phyloP scores from a whole-genome alignment of 1,140 invertebrate species.

The Argopecten irradians region DNA sequence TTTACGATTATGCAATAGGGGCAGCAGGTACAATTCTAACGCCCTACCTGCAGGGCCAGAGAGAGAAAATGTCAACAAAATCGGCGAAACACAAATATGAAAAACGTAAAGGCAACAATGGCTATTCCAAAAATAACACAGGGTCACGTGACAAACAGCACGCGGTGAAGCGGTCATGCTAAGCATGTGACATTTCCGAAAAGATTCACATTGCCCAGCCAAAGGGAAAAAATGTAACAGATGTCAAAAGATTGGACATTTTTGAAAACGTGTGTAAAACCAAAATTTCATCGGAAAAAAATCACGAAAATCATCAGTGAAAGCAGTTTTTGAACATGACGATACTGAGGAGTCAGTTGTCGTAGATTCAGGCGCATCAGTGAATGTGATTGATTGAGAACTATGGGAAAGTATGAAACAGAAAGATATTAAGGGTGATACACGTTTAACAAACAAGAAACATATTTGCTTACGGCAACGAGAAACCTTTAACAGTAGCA shows the following conservation, averaged over 20 bases:
- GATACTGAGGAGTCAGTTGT: neutral
- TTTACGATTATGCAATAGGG: too few relatives aligned
- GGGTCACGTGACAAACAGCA: neutral
- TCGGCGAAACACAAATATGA: neutral
- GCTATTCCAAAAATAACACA: neutral
- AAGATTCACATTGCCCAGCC: neutral
- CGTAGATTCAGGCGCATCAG: conserved; percentile 42
- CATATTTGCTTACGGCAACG: neutral
- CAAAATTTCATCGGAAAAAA: neutral
- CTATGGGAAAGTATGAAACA: conserved; percentile 26
- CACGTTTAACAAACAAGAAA: neutral
- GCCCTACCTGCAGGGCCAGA: too few relatives aligned
- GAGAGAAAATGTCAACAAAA: neutral
- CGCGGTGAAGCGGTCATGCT: neutral
- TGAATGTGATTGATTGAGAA: conserved; percentile 39
- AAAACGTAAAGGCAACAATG: neutral
- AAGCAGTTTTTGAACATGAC: neutral
- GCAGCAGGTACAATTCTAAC: too few relatives aligned
- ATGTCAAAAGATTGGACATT: neutral
- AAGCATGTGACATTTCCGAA: conserved; percentile 26
- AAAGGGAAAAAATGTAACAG: neutral
- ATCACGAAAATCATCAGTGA: neutral
- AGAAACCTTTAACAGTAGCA: neutral
- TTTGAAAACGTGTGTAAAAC: neutral
- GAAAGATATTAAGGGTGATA: conserved; percentile 31